Conservation (phyloP, 2,888 invertebrate genomes). For the Chaetogeoica ovagalla region DNA sequence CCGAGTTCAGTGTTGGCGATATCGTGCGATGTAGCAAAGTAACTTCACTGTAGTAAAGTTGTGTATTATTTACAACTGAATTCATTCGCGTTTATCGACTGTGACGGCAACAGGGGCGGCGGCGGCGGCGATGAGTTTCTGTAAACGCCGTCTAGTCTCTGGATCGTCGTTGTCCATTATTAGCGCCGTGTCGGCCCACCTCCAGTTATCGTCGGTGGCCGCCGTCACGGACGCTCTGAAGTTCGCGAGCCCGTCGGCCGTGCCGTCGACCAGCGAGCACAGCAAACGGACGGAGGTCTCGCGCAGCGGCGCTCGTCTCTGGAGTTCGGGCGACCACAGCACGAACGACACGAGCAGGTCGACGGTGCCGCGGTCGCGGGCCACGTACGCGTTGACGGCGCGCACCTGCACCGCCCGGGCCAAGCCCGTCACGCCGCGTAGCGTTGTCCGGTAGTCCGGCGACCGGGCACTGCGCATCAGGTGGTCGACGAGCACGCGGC, state of each 20-base stretch:
- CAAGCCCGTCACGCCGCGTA: slow-evolving; percentile 13
- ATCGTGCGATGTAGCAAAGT: too few species aligned
- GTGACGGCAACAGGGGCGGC: too few species aligned
- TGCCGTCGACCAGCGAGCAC: not conserved
- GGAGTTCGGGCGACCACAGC: not conserved
- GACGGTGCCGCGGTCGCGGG: not conserved
- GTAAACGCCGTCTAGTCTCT: not conserved
- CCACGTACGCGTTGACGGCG: not conserved
- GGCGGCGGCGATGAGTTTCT: not conserved
- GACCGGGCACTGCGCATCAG: not conserved
- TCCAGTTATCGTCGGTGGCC: not conserved
- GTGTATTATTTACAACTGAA: too few species aligned
- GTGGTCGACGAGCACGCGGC: slow-evolving; percentile 4
- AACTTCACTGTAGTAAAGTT: too few species aligned
- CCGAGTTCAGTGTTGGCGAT: too few species aligned
- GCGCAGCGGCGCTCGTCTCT: not conserved
- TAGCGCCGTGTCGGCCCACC: not conserved
- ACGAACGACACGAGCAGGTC: not conserved
- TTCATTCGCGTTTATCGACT: too few species aligned
- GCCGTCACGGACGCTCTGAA: not conserved
- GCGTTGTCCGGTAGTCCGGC: not conserved
- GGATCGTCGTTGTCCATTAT: not conserved
- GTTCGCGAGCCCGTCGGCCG: not conserved
- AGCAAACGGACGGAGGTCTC: not conserved
- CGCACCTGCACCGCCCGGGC: not conserved